phyloP scores from a whole-genome alignment of 2,797 vertebrate species.

The Rhinogobio ventralis region DNA sequence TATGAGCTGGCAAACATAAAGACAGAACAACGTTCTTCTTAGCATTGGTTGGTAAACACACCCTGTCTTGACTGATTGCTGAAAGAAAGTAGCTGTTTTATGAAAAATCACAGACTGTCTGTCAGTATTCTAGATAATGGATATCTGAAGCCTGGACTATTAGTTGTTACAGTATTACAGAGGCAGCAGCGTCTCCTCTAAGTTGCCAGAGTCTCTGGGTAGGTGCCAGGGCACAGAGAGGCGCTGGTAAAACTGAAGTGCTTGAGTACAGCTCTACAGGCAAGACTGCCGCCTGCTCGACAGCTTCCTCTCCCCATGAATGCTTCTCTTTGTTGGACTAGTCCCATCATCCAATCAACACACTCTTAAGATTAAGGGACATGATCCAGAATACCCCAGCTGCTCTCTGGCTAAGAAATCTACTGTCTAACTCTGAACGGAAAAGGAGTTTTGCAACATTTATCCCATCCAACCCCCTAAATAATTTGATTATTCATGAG shows the following conservation, averaged over 20 bases:
- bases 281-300: conserved; percentile 15
- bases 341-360: conserved; percentile 29
- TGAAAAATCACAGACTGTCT: neutral
- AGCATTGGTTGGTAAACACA: neutral
- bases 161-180: conserved; percentile 10
- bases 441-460: neutral
- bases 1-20: neutral
- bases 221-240: conserved; percentile 7
- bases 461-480: neutral
- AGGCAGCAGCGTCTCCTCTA: neutral
- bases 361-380: conserved; percentile 38
- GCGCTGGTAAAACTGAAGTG: conserved; percentile 31
- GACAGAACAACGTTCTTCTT: neutral
- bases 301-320: conserved; percentile 32
- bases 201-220: conserved; percentile 3
- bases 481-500: neutral
- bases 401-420: conserved; percentile 13
- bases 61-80: neutral
- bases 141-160: neutral
- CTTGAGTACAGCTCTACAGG: conserved; percentile 7
- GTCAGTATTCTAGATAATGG: neutral
- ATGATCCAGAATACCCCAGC: conserved; percentile 26
- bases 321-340: conserved; percentile 44
- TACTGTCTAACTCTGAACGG: neutral
- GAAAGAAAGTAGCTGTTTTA: neutral